Evolutionary conservation across 2,797 vertebrate species (phyloP), one percentile per base, ranked within the genome.

Genomic region (Geotria australis): DNA sequence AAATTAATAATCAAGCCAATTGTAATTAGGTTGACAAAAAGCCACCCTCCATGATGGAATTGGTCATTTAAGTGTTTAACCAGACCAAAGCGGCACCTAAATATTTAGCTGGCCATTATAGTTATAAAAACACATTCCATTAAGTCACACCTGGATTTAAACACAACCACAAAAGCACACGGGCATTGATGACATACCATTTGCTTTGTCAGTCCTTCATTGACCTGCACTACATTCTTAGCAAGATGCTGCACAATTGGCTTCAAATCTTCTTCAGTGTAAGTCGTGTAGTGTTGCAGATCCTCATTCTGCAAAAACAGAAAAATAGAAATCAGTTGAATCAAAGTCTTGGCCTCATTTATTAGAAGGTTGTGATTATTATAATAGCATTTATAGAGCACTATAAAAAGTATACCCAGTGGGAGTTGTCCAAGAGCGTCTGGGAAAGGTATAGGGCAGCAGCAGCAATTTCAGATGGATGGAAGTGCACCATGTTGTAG

Each of bases 381-480:
- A n/a, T n/a, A n/a, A n/a, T n/a, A 12, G 7, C 46, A 10, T 8
- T 11, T 59, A 11, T 15, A 10, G 51, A 14, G 2, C 5, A 46
- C 7, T 47, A 55, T 3, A 8, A 10, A 59, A 46, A 9, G 65
- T 75, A 73, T 64, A 89, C 88, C 89, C 89, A 94, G 58, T 70
- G 70, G 60, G 70, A 68, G 11, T 62, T 66, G 1, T 75, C 75
- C 3, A 94, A 68, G 63, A 88, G 60, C 65, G 76, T 80, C 59
- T 82, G 83, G 11, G 84, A 76, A 14, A 95, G 70, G 64, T 78
- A 83, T 8, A 85, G 66, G 0, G 83, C 73, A 1, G 88, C 84
- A 1, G 86, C 81, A 1, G 85, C 88, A 0, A 84, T 63, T 70
- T 80, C 80, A 2, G 85, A 95, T 5, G 86, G 88, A 9, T 69